A percentile compares a stretch with the other conserved stretches of the same genome.
These are phyloP conservation scores for Sebastes dallii DNA, from an alignment of 2,797 vertebrate species.

Conservation along the genomic window DNA sequence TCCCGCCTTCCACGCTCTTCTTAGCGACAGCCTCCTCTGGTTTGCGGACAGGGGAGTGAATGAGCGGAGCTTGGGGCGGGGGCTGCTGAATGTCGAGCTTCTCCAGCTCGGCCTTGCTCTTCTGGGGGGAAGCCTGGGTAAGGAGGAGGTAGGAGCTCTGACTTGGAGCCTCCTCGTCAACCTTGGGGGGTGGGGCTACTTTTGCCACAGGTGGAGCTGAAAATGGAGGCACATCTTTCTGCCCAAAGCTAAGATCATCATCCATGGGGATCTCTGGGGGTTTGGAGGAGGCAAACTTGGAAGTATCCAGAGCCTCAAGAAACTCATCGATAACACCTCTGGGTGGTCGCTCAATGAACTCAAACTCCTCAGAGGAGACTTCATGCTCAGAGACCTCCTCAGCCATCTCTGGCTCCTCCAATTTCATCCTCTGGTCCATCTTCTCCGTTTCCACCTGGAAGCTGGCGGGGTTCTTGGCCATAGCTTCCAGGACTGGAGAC, in stretches of 20 bases:
- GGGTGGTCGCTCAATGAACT: conserved; percentile 83
- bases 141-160: conserved; percentile 76
- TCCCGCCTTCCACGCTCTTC: conserved; percentile 55
- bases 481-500: conserved; percentile 82
- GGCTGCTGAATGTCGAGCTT: conserved; percentile 66
- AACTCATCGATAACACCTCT: conserved; percentile 82
- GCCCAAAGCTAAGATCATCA: conserved; percentile 69
- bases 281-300: conserved; percentile 74
- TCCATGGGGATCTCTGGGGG: conserved; percentile 71
- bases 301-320: conserved; percentile 80
- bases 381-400: conserved; percentile 83
- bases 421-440: conserved; percentile 54
- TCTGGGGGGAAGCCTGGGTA: conserved; percentile 70
- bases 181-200: not conserved
- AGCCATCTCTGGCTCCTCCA: conserved; percentile 70
- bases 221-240: conserved; percentile 37
- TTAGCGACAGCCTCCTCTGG: conserved; percentile 43
- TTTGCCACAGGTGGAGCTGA: conserved; percentile 11
- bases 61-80: conserved; percentile 35
- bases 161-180: conserved; percentile 48
- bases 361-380: conserved; percentile 84
- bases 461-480: conserved; percentile 79
- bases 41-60: conserved; percentile 50
- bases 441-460: conserved; percentile 78
- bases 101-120: conserved; percentile 79